phyloP scores from a whole-genome alignment of 2,888 invertebrate species.

The Agrilus mali region DNA sequence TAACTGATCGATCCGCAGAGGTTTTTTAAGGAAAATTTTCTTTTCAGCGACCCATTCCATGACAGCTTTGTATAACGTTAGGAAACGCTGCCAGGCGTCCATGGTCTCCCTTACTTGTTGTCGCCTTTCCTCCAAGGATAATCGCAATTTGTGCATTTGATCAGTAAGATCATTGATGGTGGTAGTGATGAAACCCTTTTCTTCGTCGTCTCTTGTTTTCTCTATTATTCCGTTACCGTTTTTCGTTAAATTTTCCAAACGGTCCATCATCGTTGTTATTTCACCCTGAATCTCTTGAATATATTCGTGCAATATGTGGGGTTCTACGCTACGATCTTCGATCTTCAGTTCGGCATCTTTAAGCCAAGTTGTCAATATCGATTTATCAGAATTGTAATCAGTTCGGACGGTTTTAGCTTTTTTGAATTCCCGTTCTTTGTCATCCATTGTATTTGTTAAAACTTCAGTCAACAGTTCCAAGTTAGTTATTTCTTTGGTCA shows the following conservation, averaged over 20 bases:
- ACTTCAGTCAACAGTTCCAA: constrained; percentile 73
- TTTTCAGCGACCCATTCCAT: constrained; percentile 77
- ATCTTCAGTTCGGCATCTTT: constrained; percentile 72
- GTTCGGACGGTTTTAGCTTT: constrained; percentile 70
- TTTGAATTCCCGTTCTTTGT: constrained; percentile 77
- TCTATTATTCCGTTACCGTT: constrained; percentile 70
- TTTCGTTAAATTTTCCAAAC: constrained; percentile 62
- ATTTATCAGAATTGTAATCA: constrained; percentile 69
- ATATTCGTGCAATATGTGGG: constrained; percentile 62
- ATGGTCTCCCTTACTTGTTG: constrained; percentile 75
- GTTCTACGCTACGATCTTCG: constrained; percentile 67
- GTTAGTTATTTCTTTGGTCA: constrained; percentile 66
- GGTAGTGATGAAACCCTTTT: constrained; percentile 60
- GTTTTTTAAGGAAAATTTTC: constrained; percentile 63
- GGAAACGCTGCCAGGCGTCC: constrained; percentile 80
- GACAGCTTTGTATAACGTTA: constrained; percentile 68
- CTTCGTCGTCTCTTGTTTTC: constrained; percentile 64
- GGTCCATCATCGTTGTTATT: constrained; percentile 57
- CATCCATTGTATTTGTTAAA: constrained; percentile 69
- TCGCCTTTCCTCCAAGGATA: constrained; percentile 71
- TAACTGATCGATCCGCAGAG: constrained; percentile 63
- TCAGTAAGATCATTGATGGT: constrained; percentile 66
- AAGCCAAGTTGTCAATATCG: constrained; percentile 73
- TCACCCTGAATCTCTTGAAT: constrained; percentile 67
- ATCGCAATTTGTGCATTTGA: constrained; percentile 63